Conservation (phyloP, 2,797 vertebrate species). For the Lateolabrax maculatus region DNA sequence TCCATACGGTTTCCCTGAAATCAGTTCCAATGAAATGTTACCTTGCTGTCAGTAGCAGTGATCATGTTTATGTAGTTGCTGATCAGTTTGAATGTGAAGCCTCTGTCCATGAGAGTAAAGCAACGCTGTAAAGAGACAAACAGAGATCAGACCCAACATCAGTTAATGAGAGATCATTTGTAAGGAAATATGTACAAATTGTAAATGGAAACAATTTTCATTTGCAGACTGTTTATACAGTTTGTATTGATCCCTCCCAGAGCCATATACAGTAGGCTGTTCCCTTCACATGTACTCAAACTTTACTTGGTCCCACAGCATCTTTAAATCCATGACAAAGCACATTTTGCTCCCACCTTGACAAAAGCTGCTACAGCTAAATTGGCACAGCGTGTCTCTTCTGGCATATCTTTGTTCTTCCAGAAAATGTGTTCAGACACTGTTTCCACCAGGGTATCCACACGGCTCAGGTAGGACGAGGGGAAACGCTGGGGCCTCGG, state of each 20-base stretch:
- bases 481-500: constrained; percentile 93
- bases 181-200: constrained; percentile 27
- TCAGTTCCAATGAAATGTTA: constrained; percentile 58
- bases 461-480: constrained; percentile 90
- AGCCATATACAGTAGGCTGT: not conserved
- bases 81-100: constrained; percentile 95
- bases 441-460: constrained; percentile 92
- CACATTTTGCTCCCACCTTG: constrained; percentile 86
- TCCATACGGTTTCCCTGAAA: not conserved
- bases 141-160: constrained; percentile 13
- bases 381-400: constrained; percentile 95
- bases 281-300: not conserved
- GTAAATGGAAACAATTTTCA: constrained; percentile 16
- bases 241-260: constrained; percentile 33
- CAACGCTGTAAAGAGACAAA: constrained; percentile 88
- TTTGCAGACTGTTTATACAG: constrained; percentile 20
- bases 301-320: not conserved
- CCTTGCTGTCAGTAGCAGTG: constrained; percentile 94
- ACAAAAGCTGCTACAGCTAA: constrained; percentile 92
- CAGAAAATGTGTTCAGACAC: constrained; percentile 94
- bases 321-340: not conserved
- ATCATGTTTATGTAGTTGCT: constrained; percentile 97
- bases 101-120: constrained; percentile 97
- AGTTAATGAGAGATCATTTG: constrained; percentile 31
- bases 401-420: constrained; percentile 91